These are phyloP conservation scores for Lordiphosa clarofinis DNA, from an alignment of 1,140 invertebrate species.

Conservation along the genomic window DNA sequence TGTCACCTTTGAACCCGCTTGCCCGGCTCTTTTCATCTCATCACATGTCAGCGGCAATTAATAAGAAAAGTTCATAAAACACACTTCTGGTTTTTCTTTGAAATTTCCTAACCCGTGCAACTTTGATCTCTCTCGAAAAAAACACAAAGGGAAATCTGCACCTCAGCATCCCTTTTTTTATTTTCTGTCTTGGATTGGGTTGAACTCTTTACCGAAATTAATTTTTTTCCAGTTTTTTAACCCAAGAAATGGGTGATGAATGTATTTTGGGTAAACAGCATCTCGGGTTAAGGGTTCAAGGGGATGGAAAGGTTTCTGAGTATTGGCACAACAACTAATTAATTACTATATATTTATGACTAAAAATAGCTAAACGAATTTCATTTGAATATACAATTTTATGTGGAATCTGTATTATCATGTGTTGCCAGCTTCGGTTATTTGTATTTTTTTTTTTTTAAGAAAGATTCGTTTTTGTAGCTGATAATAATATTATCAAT, in stretches of 20 bases:
- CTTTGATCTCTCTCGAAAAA: constrained; percentile 46
- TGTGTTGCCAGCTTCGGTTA: constrained; percentile 54
- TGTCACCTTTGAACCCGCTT: constrained; percentile 51
- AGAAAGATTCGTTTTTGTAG: constrained; percentile 5
- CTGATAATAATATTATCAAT: constrained; percentile 10
- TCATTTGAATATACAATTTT: constrained; percentile 10
- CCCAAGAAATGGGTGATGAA: constrained; percentile 1
- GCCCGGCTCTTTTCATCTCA: constrained; percentile 5
- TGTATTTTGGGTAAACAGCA: constrained; percentile 27
- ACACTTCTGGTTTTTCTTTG: constrained; percentile 37
- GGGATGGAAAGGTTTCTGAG: constrained; percentile 20
- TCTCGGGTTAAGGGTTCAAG: constrained; percentile 45
- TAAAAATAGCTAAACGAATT: constrained; percentile 53
- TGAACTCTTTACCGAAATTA: constrained; percentile 67
- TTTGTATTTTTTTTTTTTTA: constrained; percentile 16
- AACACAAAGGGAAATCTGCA: constrained; percentile 20
- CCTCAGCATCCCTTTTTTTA: constrained; percentile 38
- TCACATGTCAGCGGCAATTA: constrained; percentile 57
- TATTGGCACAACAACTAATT: constrained; percentile 72
- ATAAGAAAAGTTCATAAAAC: constrained; percentile 63
- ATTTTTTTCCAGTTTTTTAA: constrained; percentile 39
- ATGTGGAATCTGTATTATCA: constrained; percentile 21
- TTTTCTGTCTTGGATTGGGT: constrained; percentile 15
- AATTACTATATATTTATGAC: constrained; percentile 34
- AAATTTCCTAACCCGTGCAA: constrained; percentile 16